phyloP scores from a whole-genome alignment of 2,888 invertebrate genomes.

The Chironomus tentans region DNA sequence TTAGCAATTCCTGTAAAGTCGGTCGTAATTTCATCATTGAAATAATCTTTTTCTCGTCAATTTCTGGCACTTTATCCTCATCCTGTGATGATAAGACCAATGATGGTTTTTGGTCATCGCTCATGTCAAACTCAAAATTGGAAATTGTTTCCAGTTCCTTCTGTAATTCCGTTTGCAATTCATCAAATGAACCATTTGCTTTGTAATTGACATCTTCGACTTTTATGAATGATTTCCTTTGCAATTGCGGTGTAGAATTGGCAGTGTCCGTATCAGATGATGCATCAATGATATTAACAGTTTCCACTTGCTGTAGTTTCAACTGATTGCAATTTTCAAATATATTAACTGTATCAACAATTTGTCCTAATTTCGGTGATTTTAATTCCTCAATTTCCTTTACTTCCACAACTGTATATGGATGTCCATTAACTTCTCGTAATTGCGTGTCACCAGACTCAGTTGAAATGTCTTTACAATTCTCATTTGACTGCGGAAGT shows the following conservation, averaged over 20 bases:
- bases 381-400: slow-evolving; percentile 51
- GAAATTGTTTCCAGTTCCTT: slow-evolving; percentile 29
- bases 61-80: slow-evolving; percentile 31
- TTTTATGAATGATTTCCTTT: slow-evolving; percentile 25
- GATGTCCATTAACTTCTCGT: background rate
- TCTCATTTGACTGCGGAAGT: slow-evolving; percentile 43
- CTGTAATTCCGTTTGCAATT: slow-evolving; percentile 30
- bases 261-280: slow-evolving; percentile 44
- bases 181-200: slow-evolving; percentile 17
- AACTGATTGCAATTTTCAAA: slow-evolving; percentile 47
- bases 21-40: slow-evolving; percentile 23
- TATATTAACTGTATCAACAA: slow-evolving; percentile 46
- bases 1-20: slow-evolving; percentile 32
- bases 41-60: background rate
- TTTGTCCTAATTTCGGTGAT: slow-evolving; percentile 37
- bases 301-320: slow-evolving; percentile 48
- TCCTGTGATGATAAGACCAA: no score
- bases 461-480: slow-evolving; percentile 49
- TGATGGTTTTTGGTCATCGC: background rate
- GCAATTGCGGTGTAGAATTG: slow-evolving; percentile 28
- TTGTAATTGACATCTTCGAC: background rate
- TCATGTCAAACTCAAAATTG: slow-evolving; percentile 22
- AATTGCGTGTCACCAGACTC: slow-evolving; percentile 46
- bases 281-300: slow-evolving; percentile 48
- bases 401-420: slow-evolving; percentile 50